Evolutionary conservation across 35 echinoderm and acorn worm species (phyloP).

Genomic region (Heliocidaris tuberculata): DNA sequence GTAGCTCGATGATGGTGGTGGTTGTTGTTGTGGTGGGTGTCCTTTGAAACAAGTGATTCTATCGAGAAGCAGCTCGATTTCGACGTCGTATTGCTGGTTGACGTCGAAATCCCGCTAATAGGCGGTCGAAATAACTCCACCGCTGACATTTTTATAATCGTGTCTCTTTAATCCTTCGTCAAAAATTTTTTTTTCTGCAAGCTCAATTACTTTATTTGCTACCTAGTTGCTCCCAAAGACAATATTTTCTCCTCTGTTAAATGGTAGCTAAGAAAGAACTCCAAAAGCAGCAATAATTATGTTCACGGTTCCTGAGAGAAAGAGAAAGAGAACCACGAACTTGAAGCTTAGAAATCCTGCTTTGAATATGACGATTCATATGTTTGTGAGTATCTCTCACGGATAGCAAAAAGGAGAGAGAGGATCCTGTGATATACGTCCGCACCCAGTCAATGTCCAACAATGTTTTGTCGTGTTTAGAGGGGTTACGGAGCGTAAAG

Average conservation of each 20-base stretch:
- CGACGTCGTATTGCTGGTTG: constrained; percentile 26
- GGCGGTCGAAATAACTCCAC: constrained; percentile 65
- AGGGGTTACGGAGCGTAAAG: not conserved
- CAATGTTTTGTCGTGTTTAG: not conserved
- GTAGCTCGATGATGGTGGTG: constrained; percentile 28
- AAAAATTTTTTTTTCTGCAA: not conserved
- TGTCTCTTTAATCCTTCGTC: not conserved
- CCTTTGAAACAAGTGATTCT: constrained; percentile 68
- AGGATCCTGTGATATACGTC: not conserved
- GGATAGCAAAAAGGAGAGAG: not conserved
- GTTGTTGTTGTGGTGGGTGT: not conserved
- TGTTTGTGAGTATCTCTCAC: not conserved
- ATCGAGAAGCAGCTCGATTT: constrained; percentile 73
- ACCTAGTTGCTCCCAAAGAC: not conserved
- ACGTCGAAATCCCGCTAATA: constrained; percentile 28
- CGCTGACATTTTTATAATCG: constrained; percentile 54
- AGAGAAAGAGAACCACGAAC: not conserved
- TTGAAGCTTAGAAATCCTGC: not conserved
- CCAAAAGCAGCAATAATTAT: not conserved
- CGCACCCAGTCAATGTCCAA: not conserved
- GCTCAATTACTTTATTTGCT: not conserved
- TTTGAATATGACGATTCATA: not conserved
- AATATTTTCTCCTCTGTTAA: not conserved
- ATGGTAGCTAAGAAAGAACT: not conserved
- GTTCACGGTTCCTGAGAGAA: not conserved